phyloP scores from a whole-genome alignment of 2,797 vertebrate species.

The Chiroxiphia lanceolata region DNA sequence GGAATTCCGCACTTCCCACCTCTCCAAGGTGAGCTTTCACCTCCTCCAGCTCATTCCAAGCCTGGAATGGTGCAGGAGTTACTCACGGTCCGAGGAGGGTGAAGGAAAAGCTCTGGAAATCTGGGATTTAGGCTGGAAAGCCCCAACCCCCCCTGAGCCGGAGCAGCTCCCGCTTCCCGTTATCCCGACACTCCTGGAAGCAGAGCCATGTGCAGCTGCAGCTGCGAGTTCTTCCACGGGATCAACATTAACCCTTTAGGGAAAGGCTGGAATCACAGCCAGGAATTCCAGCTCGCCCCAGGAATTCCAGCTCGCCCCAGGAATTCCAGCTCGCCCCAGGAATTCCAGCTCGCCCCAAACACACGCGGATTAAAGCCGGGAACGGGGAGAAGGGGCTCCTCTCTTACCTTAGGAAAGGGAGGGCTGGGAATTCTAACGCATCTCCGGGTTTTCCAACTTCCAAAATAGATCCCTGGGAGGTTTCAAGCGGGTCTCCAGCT shows the following conservation, averaged over 20 bases:
- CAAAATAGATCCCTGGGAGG: neutral
- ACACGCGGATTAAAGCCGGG: neutral
- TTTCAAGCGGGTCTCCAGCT: neutral
- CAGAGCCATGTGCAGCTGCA: neutral
- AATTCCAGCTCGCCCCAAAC: neutral
- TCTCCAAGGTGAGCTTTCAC: neutral
- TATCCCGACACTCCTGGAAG: neutral
- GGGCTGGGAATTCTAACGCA: constrained; percentile 55
- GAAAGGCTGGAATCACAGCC: neutral
- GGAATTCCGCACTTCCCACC: neutral
- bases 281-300: neutral
- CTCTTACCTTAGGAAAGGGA: constrained; percentile 68
- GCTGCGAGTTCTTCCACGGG: neutral
- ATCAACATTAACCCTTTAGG: neutral
- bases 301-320: neutral
- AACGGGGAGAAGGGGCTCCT: neutral
- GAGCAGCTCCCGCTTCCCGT: neutral
- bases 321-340: neutral
- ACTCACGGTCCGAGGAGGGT: neutral
- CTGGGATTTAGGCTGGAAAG: neutral
- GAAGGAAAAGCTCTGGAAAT: neutral
- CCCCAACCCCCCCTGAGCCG: neutral
- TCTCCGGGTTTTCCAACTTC: constrained; percentile 19
- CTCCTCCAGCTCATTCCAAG: neutral
- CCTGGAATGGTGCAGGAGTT: neutral